Conservation (phyloP, 2,113 vertebrate species). For the Phycodurus eques region DNA sequence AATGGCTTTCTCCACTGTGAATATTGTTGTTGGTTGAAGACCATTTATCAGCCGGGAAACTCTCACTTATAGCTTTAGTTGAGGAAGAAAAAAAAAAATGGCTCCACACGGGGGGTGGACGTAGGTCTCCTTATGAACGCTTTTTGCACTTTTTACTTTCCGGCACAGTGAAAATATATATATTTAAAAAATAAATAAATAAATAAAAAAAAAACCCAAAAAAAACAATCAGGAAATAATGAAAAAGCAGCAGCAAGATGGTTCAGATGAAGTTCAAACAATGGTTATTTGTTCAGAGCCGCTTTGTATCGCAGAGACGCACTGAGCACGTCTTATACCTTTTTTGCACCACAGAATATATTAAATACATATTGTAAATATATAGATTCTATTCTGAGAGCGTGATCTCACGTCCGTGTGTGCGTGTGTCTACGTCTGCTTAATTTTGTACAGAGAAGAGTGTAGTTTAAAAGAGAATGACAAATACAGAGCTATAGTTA, state of each 20-base stretch:
- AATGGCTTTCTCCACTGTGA: conserved; percentile 27
- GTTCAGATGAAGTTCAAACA: neutral
- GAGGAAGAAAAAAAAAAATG: conserved; percentile 20
- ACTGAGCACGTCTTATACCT: conserved; percentile 48
- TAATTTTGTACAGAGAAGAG: conserved; percentile 74
- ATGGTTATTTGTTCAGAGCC: conserved; percentile 34
- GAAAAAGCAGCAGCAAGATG: conserved; percentile 17
- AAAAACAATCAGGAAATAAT: conserved; percentile 50
- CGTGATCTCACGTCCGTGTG: conserved; percentile 19
- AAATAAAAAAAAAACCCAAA: conserved; percentile 21
- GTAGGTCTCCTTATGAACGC: conserved; percentile 28
- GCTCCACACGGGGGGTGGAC: conserved; percentile 30
- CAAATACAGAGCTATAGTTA: conserved; percentile 56
- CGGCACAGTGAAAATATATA: conserved; percentile 32
- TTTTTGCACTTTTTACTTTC: conserved; percentile 30
- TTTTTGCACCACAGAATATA: conserved; percentile 69
- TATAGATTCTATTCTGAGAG: conserved; percentile 70
- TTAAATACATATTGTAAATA: conserved; percentile 64
- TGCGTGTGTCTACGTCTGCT: conserved; percentile 56
- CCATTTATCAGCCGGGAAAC: conserved; percentile 27
- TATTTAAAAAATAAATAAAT: conserved; percentile 1
- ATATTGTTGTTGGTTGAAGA: conserved; percentile 34
- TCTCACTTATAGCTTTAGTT: conserved; percentile 27
- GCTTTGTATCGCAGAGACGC: conserved; percentile 53
- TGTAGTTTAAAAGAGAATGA: conserved; percentile 66